Conservation (phyloP, 2,113 vertebrate genomes). For the Oryzias melastigma region DNA sequence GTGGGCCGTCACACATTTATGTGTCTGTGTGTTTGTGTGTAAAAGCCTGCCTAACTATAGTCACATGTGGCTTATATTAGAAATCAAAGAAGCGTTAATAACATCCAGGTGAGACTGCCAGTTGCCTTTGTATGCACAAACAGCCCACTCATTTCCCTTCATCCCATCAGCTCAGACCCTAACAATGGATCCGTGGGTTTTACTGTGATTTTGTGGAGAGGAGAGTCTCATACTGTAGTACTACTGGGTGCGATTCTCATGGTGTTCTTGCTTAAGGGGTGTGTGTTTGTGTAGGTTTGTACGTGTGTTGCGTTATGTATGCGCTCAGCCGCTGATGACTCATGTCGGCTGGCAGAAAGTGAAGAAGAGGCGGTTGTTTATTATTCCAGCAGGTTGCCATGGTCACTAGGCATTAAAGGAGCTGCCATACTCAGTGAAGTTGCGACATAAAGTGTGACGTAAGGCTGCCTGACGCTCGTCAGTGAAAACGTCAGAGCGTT, state of each 20-base stretch:
- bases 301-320: slow-evolving; percentile 57
- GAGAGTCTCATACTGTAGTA: slow-evolving; percentile 10
- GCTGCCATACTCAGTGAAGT: slow-evolving; percentile 68
- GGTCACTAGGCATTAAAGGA: slow-evolving; percentile 53
- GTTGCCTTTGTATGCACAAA: slow-evolving; percentile 53
- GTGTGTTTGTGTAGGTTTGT: slow-evolving; percentile 8
- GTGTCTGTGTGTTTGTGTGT: slow-evolving; percentile 11
- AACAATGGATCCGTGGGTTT: slow-evolving; percentile 7
- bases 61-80: slow-evolving; percentile 75
- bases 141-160: slow-evolving; percentile 44
- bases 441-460: slow-evolving; percentile 48
- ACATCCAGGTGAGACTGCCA: slow-evolving; percentile 66
- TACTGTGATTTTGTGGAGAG: slow-evolving; percentile 8
- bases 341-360: slow-evolving; percentile 64
- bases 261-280: slow-evolving; percentile 25
- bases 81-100: slow-evolving; percentile 72
- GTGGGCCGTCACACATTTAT: slow-evolving; percentile 27
- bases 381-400: slow-evolving; percentile 75
- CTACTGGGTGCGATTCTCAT: slow-evolving; percentile 21
- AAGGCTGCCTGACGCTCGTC: slow-evolving; percentile 42
- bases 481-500: slow-evolving; percentile 22
- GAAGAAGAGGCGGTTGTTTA: slow-evolving; percentile 74
- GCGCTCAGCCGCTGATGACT: slow-evolving; percentile 68
- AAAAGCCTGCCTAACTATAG: slow-evolving; percentile 33
- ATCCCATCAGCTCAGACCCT: slow-evolving; percentile 16